Base-by-base conservation (phyloP, 2,113 vertebrate genomes). In the Columbina picui region DNA sequence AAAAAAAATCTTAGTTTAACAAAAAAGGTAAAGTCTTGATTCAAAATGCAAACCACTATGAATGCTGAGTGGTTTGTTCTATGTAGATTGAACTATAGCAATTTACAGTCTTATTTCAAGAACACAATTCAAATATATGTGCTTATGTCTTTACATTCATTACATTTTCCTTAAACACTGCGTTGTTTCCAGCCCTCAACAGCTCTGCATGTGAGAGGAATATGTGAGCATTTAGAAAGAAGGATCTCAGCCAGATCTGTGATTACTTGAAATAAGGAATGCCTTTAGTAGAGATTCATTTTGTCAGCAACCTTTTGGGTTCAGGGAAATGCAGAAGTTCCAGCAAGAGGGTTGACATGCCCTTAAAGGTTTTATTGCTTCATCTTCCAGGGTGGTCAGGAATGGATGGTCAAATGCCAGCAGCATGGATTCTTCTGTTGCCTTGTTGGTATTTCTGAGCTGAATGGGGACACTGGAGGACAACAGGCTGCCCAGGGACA, bases 381-480 rank as follows among this genome's bases (percentile, higher is more conserved):
- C 20, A 3, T 85, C 21, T 36, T 73, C 7, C 2, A 64, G 20
- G 3, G 2, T 60, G 7, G 41, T 20, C 3, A 41, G 30, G 18
- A 78, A 64, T 10, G 15, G 20, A 11, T 38, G 26, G 93, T 65
- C 23, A 45, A 80, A 61, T 41, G 9, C 2, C 20, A 52, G 14
- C 6, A 64, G 22, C 47, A 15, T 45, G 10, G 6, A 16, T 8
- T 67, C 7, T 50, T 73, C 43, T 64, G 36, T 17, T 21, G 5
- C 10, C 29, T 49, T 55, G 3, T 10, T 65, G 16, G 3, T 43
- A 52, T 52, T 75, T 78, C 7, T 5, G 13, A 10, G 11, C 21
- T 73, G 30, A 34, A 53, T 70, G 32, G 34, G 25, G 4, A 52
- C 0, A 0, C 57, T 38, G 2, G 1, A 39, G n/a, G 7, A 75